Evolutionary conservation across 2,113 vertebrate genomes (phyloP).

Genomic region (Actinemys pallida): DNA sequence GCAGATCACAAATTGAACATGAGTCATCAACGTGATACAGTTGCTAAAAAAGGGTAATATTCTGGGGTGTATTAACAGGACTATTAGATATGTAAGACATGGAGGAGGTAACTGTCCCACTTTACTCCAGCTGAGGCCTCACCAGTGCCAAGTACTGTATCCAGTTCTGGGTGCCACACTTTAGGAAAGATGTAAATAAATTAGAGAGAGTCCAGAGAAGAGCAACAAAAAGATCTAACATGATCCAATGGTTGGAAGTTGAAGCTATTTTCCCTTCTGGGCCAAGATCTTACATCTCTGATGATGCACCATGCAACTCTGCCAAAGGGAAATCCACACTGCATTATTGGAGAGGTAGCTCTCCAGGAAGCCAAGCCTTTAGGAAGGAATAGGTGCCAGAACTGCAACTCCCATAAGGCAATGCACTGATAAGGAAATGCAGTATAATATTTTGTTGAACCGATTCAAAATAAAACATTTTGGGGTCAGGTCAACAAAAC

Average conservation of each 20-base stretch:
- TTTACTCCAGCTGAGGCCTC: background rate
- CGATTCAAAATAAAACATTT: background rate
- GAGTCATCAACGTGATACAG: background rate
- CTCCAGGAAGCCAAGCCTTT: background rate
- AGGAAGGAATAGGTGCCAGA: background rate
- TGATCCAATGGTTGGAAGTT: background rate
- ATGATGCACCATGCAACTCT: background rate
- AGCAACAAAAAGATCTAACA: background rate
- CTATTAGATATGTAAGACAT: background rate
- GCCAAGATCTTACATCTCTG: background rate
- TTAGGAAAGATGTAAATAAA: background rate
- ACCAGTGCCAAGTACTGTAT: background rate
- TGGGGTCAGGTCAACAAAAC: background rate
- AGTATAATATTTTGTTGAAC: background rate
- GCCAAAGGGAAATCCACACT: background rate
- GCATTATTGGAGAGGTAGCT: background rate
- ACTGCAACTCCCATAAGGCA: background rate
- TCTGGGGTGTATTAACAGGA: background rate
- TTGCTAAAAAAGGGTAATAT: background rate
- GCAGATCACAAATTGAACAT: background rate
- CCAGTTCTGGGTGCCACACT: background rate
- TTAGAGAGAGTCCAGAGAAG: background rate
- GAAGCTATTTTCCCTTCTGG: background rate
- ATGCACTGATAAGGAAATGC: background rate
- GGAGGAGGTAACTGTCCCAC: background rate